phyloP scores from a whole-genome alignment of 2,797 vertebrate species.

The Onychomys torridus region DNA sequence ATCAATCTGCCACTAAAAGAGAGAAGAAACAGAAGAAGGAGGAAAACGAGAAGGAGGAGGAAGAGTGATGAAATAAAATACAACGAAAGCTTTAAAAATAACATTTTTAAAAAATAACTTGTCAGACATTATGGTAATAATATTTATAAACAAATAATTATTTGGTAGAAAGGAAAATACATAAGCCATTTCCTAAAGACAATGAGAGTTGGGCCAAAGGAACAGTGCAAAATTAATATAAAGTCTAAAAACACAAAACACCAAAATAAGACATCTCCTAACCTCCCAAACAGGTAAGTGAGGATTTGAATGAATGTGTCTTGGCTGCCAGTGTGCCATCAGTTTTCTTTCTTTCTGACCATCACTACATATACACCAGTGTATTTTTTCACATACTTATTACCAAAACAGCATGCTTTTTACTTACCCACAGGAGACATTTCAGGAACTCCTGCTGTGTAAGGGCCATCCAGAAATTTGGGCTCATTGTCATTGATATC shows the following conservation, averaged over 20 bases:
- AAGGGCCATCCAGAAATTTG: conserved; percentile 97
- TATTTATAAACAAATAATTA: background rate
- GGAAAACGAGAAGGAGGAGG: fast-evolving
- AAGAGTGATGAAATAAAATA: background rate
- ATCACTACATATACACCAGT: fast-evolving
- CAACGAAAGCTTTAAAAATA: too few relatives aligned
- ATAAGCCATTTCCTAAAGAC: background rate
- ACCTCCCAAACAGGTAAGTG: background rate
- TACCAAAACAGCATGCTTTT: background rate
- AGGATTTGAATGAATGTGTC: background rate
- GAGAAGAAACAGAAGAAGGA: too few relatives aligned
- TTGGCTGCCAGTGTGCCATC: too few relatives aligned
- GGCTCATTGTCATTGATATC: conserved; percentile 99
- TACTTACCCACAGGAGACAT: conserved; percentile 98
- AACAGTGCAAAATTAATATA: background rate
- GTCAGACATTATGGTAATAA: background rate
- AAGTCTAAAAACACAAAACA: background rate
- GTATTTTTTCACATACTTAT: background rate
- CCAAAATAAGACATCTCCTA: background rate
- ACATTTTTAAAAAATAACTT: background rate
- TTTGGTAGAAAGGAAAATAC: background rate
- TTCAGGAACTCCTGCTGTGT: conserved; percentile 95
- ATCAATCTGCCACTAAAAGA: background rate
- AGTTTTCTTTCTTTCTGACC: background rate
- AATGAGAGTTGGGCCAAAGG: background rate